These are phyloP conservation scores for Mellivora capensis DNA, from an alignment of 2,113 vertebrate species.

Conservation along the genomic window DNA sequence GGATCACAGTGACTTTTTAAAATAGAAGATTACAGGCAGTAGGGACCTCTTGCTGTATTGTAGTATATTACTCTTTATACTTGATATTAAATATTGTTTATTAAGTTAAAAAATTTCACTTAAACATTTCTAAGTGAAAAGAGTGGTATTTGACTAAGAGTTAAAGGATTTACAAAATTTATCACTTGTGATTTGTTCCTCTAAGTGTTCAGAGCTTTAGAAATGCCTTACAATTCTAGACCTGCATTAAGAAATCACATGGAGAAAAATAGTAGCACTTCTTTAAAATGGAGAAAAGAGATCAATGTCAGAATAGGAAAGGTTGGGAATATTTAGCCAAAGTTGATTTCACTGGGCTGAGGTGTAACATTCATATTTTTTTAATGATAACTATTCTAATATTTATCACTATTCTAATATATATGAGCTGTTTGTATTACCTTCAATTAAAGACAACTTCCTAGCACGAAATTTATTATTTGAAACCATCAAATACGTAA, in stretches of 20 bases:
- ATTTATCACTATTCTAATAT: not conserved
- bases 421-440: not conserved
- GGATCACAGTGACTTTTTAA: not conserved
- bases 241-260: not conserved
- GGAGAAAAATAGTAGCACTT: not conserved
- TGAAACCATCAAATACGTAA: not conserved
- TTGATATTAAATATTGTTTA: not conserved
- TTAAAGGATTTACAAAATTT: conserved; percentile 31
- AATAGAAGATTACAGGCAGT: not conserved
- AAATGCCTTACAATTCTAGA: conserved; percentile 19
- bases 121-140: conserved; percentile 5
- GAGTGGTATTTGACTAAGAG: not conserved
- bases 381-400: not conserved
- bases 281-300: not conserved
- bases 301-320: not conserved
- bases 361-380: not conserved
- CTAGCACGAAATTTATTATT: not conserved
- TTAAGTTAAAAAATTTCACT: not conserved
- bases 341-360: not conserved
- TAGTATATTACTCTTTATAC: not conserved
- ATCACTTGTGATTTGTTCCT: conserved; percentile 1
- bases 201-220: conserved; percentile 3
- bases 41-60: not conserved
- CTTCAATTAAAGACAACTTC: not conserved
- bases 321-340: conserved; percentile 13